Evolutionary conservation across 1,140 invertebrate genomes (phyloP).

Genomic region (Drepana arcuata): DNA sequence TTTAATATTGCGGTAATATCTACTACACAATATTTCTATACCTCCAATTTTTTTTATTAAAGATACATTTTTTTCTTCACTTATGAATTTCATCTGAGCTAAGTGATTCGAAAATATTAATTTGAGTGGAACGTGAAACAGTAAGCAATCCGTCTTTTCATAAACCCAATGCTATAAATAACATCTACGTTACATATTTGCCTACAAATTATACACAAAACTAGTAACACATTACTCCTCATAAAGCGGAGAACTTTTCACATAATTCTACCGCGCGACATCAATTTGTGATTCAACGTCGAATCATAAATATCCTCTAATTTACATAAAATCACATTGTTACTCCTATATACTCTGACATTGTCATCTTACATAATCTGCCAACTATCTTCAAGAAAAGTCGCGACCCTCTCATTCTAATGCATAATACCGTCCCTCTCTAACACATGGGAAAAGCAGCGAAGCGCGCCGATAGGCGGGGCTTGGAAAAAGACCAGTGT

Average conservation of each 20-base stretch:
- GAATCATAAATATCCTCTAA: slow-evolving; percentile 56
- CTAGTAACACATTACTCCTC: no score
- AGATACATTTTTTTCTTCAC: no score
- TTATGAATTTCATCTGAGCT: no score
- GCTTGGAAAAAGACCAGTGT: slow-evolving; percentile 31
- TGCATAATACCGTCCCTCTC: slow-evolving; percentile 37
- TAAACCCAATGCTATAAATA: no score
- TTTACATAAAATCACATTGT: slow-evolving; percentile 62
- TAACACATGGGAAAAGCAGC: slow-evolving; percentile 33
- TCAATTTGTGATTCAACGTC: slow-evolving; percentile 33
- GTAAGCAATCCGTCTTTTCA: no score
- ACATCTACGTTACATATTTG: no score
- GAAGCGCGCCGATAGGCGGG: slow-evolving; percentile 60
- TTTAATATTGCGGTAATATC: no score
- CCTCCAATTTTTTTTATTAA: no score
- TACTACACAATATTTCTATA: no score
- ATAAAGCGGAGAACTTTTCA: slow-evolving; percentile 34
- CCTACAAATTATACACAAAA: no score
- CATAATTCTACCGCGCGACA: slow-evolving; percentile 41
- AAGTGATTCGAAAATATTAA: no score
- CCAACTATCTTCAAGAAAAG: slow-evolving; percentile 67
- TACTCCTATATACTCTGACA: slow-evolving; percentile 46
- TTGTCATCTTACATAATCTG: slow-evolving; percentile 45
- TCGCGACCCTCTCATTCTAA: slow-evolving; percentile 43
- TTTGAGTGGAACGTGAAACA: no score